Evolutionary conservation across 2,797 vertebrate genomes (phyloP), one percentile per base, ranked within the genome.

Genomic region (Erithacus rubecula): DNA sequence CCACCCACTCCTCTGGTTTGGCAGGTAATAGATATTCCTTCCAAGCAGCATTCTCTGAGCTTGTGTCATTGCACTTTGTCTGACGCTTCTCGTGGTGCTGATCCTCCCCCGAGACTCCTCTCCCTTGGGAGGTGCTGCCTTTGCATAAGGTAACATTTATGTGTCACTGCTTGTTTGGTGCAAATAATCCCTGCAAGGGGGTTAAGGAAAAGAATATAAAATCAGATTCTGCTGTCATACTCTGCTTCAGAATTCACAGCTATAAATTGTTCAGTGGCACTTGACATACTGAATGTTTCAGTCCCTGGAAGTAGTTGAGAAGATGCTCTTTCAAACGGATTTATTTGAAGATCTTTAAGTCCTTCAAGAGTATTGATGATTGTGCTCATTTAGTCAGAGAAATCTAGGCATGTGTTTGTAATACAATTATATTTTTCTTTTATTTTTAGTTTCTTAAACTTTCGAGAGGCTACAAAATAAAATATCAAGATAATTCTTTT

Each of bases 81-180:
- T 59, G 29, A 24, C 6, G 1, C 39, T 60, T 10, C 22, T 69
- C 0, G 0, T 59, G 39, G 44, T 55, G 53, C 32, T 30, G 26
- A 1, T 43, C 17, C 36, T 53, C 60, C 39, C 39, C 22, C 29
- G 52, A 65, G 55, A 6, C 60, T 56, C 32, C 12, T 11, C 36
- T 74, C 36, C 67, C 63, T 29, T 44, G 58, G 24, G 16, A 75
- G 17, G 9, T 44, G 39, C 29, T 29, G 3, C 20, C 62, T 80
- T 64, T 3, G 2, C 8, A 3, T 26, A 26, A 29, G 1, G 3
- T 22, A 16, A 32, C 14, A 1, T 55, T 59, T 27, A 5, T 3
- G 0, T 34, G 18, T 36, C 0, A 0, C n/a, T 53, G 67, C 43
- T 43, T 32, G 23, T 19, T 84, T 4, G 49, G 13, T 36, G n/a